These are phyloP conservation scores for Sarcophilus harrisii DNA, from an alignment of 2,797 vertebrate genomes.

Conservation along the genomic window DNA sequence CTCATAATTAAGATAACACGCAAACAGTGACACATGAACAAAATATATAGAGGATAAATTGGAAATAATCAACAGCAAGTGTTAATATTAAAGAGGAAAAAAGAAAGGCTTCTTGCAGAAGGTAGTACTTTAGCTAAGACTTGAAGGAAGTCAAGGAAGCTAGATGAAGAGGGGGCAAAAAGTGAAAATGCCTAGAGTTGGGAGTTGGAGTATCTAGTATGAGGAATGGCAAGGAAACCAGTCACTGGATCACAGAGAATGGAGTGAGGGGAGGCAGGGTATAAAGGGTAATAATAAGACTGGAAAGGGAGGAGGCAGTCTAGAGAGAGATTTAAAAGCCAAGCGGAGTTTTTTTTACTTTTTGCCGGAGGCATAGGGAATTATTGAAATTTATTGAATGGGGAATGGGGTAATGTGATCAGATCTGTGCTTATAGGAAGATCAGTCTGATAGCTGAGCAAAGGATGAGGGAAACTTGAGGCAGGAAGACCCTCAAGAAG, in stretches of 20 bases:
- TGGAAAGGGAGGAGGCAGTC: no score
- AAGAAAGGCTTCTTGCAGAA: background rate
- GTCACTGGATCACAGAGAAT: background rate
- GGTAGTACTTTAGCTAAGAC: background rate
- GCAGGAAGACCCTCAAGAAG: background rate
- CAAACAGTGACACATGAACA: background rate
- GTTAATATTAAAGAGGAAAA: background rate
- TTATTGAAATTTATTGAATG: background rate
- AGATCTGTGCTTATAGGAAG: background rate
- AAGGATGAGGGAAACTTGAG: background rate
- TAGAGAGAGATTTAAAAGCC: background rate
- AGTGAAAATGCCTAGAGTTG: background rate
- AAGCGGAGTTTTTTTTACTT: background rate
- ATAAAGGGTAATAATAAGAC: background rate
- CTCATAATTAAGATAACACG: background rate
- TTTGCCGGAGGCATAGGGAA: background rate
- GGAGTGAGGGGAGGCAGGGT: background rate
- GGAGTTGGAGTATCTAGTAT: background rate
- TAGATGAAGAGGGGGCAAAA: no score
- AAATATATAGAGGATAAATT: background rate
- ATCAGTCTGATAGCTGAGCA: background rate
- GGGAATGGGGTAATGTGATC: background rate
- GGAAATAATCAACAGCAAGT: background rate
- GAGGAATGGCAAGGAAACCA: background rate
- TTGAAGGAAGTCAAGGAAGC: background rate